Conservation (phyloP, 2,888 invertebrate species). For the Creontiades dilutus region DNA sequence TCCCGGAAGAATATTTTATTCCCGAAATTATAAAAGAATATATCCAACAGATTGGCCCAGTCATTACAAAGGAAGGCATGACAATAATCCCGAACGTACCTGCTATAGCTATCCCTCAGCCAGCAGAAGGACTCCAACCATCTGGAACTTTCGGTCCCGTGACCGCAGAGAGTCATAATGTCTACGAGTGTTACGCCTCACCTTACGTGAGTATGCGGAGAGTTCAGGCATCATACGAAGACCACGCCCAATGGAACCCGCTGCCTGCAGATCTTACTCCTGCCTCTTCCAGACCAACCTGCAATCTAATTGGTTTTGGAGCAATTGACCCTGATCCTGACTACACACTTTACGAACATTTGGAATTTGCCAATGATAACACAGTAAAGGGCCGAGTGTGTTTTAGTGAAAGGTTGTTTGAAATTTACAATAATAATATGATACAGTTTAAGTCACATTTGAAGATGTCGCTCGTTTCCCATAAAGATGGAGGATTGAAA, state of each 20-base stretch:
- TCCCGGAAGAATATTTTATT: neutral
- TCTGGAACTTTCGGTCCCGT: neutral
- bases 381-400: too few species aligned
- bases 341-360: neutral
- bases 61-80: neutral
- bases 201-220: neutral
- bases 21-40: neutral
- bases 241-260: neutral
- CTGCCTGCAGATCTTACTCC: neutral
- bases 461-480: too few species aligned
- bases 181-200: neutral
- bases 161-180: neutral
- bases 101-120: neutral
- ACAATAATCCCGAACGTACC: neutral
- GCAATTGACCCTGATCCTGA: neutral
- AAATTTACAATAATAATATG: too few species aligned
- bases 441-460: too few species aligned
- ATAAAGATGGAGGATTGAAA: too few species aligned
- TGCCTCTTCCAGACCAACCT: neutral
- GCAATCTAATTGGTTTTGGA: neutral
- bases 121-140: neutral
- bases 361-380: conserved; percentile 3
- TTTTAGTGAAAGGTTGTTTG: too few species aligned
- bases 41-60: neutral
- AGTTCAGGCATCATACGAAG: neutral